A percentile compares a stretch with the other conserved stretches of the same genome.
Evolutionary conservation across 2,797 vertebrate species (phyloP).

Genomic region (Amblyopsis hoosieri): DNA sequence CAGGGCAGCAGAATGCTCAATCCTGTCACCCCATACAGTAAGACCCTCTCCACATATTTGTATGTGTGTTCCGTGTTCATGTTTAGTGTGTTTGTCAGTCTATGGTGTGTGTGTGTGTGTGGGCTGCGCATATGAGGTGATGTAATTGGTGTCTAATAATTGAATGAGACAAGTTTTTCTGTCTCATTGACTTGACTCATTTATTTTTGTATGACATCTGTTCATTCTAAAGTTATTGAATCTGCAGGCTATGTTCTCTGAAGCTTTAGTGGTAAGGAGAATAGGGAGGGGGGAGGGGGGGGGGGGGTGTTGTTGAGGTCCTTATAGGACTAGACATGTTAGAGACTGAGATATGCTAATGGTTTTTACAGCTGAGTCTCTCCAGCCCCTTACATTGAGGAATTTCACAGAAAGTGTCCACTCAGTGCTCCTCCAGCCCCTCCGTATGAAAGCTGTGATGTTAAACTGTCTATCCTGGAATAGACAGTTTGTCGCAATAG

Average conservation of each 20-base stretch:
- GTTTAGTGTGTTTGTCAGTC: not conserved
- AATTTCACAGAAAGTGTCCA: conserved; percentile 66
- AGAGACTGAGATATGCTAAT: conserved; percentile 62
- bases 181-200: too few species aligned
- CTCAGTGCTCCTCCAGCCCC: conserved; percentile 32
- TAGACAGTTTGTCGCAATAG: too few species aligned
- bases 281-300: not conserved
- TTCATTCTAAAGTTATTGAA: not conserved
- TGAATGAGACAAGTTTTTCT: too few species aligned
- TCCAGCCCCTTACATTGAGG: conserved; percentile 54
- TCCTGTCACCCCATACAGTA: conserved; percentile 77
- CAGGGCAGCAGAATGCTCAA: conserved; percentile 78
- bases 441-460: conserved; percentile 25
- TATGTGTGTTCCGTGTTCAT: not conserved
- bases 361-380: conserved; percentile 71
- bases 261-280: conserved; percentile 37
- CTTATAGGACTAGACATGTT: conserved; percentile 50
- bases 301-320: not conserved
- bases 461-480: conserved; percentile 5
- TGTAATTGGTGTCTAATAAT: too few species aligned
- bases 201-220: too few species aligned
- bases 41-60: conserved; percentile 29
- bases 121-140: not conserved
- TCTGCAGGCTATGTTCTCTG: conserved; percentile 50
- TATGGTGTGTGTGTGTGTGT: not conserved